Evolutionary conservation across 2,797 vertebrate species (phyloP), one percentile per base, ranked within the genome.

Genomic region (Vultur gryphus): DNA sequence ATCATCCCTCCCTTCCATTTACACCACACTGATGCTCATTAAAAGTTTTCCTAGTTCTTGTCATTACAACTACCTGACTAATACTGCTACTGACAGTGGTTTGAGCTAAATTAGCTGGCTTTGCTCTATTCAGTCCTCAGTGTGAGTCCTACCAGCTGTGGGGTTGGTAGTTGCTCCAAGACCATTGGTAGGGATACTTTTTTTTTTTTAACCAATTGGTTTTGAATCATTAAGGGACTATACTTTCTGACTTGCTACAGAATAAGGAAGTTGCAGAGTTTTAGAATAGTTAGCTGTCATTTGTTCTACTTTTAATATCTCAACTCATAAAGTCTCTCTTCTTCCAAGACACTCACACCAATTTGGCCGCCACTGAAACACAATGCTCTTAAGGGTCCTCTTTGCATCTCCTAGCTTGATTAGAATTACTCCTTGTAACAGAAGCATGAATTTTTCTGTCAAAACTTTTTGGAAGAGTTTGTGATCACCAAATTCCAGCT

Each of bases 271-370:
- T 6, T 23, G 6, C 7, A 67, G 19, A 57, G 7, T 35, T 61
- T 46, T 48, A 37, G 2, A 49, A 3, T 21, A 44, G 23, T 52
- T 67, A 65, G 4, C 4, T 11, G 8, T 19, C 1, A 25, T 48
- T 89, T 67, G 33, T 39, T 39, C 43, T 67, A 3, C 29, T 90
- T 81, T 54, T 62, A 69, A 16, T 54, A 33, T 43, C 29, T 46
- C 20, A 31, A 11, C 13, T 67, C 7, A 0, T 21, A 11, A 7
- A 16, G 6, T 37, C 3, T 37, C 19, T 54, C 18, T 41, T 13
- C 11, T 64, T 54, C 19, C 29, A 76, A 76, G 19, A 62, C 1
- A 31, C 9, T 71, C 21, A 29, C 3, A 48, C 5, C 13, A 39
- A 6, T 55, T 29, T 51, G 26, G 11, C 20, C 11, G 80, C 10